Evolutionary conservation across 2,113 vertebrate genomes (phyloP), one percentile per base, ranked within the genome.

Genomic region (Cacatua alba): DNA sequence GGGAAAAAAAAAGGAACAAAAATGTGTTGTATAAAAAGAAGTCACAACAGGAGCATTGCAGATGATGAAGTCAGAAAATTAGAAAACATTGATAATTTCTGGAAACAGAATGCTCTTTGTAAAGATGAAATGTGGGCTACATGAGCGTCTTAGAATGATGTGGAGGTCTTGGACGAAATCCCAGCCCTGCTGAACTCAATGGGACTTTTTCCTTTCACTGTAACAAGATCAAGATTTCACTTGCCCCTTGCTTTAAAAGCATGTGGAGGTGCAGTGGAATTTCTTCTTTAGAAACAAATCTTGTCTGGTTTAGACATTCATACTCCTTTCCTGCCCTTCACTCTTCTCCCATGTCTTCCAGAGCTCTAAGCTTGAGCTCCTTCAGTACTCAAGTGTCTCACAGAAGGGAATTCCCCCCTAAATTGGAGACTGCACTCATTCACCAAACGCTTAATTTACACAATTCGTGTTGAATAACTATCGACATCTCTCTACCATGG

Each of bases 51-150:
- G 41, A 33, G 13, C 46, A 77, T 39, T 52, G 64, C 15, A 82
- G 81, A 92, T 76, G 60, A 86, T 89, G 41, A 87, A 95, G 74
- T 84, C 65, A 96, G 62, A 94, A 96, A 91, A 93, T 92, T 48
- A 87, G 59, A 84, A 92, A 92, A 92, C 84, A 65, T 11, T 94
- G 69, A 94, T 94, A 94, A 96, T 91, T 80, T 94, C 80, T 94
- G 74, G 86, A 94, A 95, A 67, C 52, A 69, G 62, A 86, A 79
- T 84, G n/a, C 4, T 79, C 83, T 82, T 88, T 91, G 25, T 85
- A 82, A 91, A 87, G 41, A 92, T 74, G 53, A 91, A 86, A 89
- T 89, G 74, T 55, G 70, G 57, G 16, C 29, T 95, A 46, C 31
- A 23, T 79, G 57, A 92, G 17, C 87, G 80, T 79, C 91, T 82